Base-by-base conservation (phyloP, 2,113 vertebrate species). In the Columba janthina region DNA sequence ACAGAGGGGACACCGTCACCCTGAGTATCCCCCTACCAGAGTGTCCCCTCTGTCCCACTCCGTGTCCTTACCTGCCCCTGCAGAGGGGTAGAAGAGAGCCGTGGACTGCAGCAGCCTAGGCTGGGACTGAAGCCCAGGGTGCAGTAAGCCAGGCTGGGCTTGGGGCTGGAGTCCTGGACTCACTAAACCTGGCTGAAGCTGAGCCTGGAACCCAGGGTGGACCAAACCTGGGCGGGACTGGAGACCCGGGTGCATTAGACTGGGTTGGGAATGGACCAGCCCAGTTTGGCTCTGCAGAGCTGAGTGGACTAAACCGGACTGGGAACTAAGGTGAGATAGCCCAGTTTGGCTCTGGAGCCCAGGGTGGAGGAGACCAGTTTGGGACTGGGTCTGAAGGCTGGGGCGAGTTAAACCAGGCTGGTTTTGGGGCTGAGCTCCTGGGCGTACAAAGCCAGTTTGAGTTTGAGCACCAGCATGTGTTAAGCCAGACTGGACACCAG, bases 121-220 rank as follows among this genome's bases (percentile, higher is more conserved):
- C 21, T 90, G 80, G 34, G 77, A 25, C 5, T 87, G 46, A 28
- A 94, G 60, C 12, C 88, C 85, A 0, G 94, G 51, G 7, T 7
- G 60, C 36, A 96, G n/a, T 51, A 94, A 16, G 4, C 96, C 96
- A 2, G 96, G 96, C 28, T 82, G 96, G 32, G 84, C 60, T 32
- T 89, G 80, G 7, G 69, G 65, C 9, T 69, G 93, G 12, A 93
- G 51, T 5, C 89, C 91, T 1, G 95, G 95, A 3, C 1, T 60
- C 13, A 28, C 74, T 56, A 54, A 6, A 8, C 86, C 82, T 0
- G 18, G 57, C 53, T 90, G 89, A 18, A 6, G 29, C 53, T 85
- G 87, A 70, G 44, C 79, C 15, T 85, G 90, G 6, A 60, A 36
- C 1, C 92, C 94, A 3, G 95, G 8, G 2, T 71, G 61, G 7